These are phyloP conservation scores for Apteryx owenii DNA, from an alignment of 2,113 vertebrate genomes.

Conservation along the genomic window DNA sequence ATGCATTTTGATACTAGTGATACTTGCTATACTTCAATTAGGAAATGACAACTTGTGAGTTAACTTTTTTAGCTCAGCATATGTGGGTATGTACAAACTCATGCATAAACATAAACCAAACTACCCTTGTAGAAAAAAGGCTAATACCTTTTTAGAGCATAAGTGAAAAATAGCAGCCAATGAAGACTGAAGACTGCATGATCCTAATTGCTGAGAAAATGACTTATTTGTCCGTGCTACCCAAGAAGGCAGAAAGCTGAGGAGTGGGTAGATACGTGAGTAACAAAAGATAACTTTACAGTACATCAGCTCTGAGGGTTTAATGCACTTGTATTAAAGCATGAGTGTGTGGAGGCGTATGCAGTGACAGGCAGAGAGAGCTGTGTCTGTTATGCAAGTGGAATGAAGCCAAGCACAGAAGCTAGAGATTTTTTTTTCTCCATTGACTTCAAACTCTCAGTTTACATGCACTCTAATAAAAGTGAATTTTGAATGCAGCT, in stretches of 20 bases:
- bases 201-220: background rate
- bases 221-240: background rate
- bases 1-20: background rate
- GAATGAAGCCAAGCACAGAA: constrained; percentile 6
- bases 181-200: background rate
- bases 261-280: constrained; percentile 25
- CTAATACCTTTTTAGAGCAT: constrained; percentile 21
- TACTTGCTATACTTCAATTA: background rate
- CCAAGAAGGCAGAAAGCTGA: constrained; percentile 27
- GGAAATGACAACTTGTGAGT: background rate
- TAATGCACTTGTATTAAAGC: constrained; percentile 28
- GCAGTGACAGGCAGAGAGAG: constrained; percentile 49
- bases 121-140: background rate
- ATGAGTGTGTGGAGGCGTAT: constrained; percentile 17
- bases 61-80: constrained; percentile 58
- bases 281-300: constrained; percentile 56
- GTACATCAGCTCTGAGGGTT: constrained; percentile 39
- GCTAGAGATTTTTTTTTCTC: background rate
- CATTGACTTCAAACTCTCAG: background rate
- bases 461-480: background rate
- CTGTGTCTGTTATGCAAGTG: background rate
- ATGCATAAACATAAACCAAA: constrained; percentile 55
- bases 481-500: background rate
- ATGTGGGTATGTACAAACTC: constrained; percentile 10
- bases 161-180: constrained; percentile 29